phyloP scores from a whole-genome alignment of 2,888 invertebrate species.

The Melanargia galathea region DNA sequence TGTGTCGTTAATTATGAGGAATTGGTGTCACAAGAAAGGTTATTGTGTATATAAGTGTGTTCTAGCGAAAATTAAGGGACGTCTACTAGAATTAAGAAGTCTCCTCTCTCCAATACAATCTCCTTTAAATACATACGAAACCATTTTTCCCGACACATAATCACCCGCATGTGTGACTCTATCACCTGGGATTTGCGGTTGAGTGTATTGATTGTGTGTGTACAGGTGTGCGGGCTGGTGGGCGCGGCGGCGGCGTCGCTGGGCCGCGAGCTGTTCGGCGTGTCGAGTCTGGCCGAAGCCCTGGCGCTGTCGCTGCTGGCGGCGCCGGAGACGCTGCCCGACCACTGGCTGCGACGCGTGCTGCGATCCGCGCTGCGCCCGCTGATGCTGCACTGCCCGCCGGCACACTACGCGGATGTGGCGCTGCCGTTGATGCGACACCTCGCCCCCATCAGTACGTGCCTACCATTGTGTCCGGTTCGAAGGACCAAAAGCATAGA shows the following conservation, averaged over 20 bases:
- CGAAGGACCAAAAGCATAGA: neutral
- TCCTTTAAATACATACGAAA: too few relatives aligned
- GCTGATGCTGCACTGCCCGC: slow-evolving; percentile 92
- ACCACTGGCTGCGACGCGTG: slow-evolving; percentile 91
- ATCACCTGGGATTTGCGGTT: too few relatives aligned
- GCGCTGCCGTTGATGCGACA: slow-evolving; percentile 90
- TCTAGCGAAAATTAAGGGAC: too few relatives aligned
- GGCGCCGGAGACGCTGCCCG: slow-evolving; percentile 88
- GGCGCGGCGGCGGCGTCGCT: slow-evolving; percentile 88
- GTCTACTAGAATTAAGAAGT: too few relatives aligned
- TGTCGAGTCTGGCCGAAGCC: slow-evolving; percentile 88
- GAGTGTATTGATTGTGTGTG: neutral
- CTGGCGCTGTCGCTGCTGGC: slow-evolving; percentile 87
- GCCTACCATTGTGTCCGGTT: slow-evolving; percentile 3
- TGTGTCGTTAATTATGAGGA: too few relatives aligned
- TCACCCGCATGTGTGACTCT: too few relatives aligned
- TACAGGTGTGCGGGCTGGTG: slow-evolving; percentile 81
- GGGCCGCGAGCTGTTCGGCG: slow-evolving; percentile 92
- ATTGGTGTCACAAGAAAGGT: too few relatives aligned
- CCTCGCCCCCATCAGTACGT: slow-evolving; percentile 90
- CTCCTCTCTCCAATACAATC: too few relatives aligned
- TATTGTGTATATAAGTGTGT: too few relatives aligned
- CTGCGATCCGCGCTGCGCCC: slow-evolving; percentile 93
- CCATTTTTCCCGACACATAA: too few relatives aligned
- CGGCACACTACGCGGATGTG: slow-evolving; percentile 88